These are phyloP conservation scores for Drosophila cognata DNA, from an alignment of 2,888 invertebrate species.

Conservation along the genomic window DNA sequence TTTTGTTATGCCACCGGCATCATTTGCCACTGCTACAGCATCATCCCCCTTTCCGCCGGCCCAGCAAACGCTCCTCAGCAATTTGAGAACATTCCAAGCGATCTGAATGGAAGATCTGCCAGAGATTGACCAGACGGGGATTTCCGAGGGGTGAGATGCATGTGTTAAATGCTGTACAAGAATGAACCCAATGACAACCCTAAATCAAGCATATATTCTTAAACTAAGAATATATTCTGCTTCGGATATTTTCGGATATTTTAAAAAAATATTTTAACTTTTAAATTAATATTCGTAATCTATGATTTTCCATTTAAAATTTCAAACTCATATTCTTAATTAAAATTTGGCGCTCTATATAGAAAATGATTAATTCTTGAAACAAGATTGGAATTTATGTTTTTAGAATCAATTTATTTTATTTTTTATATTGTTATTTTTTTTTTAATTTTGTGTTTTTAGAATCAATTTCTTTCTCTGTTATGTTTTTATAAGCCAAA, in stretches of 20 bases:
- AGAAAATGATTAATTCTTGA: background rate
- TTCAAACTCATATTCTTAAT: background rate
- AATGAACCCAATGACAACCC: background rate
- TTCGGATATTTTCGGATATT: background rate
- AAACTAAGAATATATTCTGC: background rate
- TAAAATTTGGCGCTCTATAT: background rate
- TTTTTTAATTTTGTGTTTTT: background rate
- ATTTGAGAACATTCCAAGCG: slow-evolving; percentile 74
- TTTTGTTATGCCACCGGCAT: slow-evolving; percentile 52
- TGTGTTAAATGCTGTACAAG: background rate
- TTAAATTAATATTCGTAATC: background rate
- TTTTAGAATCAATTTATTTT: background rate
- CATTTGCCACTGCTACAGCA: slow-evolving; percentile 37
- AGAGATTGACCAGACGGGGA: background rate
- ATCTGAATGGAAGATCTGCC: background rate
- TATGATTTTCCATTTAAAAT: background rate
- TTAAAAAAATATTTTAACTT: background rate
- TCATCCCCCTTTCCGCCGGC: slow-evolving; percentile 67
- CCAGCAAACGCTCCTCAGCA: slow-evolving; percentile 77
- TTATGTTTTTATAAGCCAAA: too few species aligned
- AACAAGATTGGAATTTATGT: background rate
- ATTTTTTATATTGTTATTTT: background rate
- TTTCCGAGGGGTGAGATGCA: background rate
- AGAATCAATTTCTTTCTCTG: too few species aligned
- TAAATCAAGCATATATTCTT: background rate